Evolutionary conservation across 2,888 invertebrate species (phyloP).

Genomic region (Nomada fucata): DNA sequence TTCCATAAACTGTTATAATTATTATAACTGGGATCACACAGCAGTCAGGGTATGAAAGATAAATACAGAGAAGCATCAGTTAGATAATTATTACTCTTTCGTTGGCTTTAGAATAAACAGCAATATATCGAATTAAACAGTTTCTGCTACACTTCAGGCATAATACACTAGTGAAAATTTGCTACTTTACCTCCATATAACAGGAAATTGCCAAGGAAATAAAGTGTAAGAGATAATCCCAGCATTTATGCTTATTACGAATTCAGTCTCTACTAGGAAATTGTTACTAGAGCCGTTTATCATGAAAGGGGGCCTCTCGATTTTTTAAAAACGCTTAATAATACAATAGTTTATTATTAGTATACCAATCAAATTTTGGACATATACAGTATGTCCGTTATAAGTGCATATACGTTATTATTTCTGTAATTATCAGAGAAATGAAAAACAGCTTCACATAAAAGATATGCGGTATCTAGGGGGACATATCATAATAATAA

Average conservation of each 20-base stretch:
- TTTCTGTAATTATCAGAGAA: no score
- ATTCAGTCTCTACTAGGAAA: background rate
- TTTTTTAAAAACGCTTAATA: no score
- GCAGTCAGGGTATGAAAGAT: background rate
- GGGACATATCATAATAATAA: no score
- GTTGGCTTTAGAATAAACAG: slow-evolving; percentile 17
- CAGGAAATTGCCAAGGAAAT: background rate
- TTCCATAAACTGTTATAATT: slow-evolving; percentile 16
- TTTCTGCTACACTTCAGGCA: background rate
- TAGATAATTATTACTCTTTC: slow-evolving; percentile 31
- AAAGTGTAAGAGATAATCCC: background rate
- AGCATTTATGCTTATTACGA: background rate
- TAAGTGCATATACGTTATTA: no score
- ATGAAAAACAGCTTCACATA: no score
- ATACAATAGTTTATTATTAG: no score
- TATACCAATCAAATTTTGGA: no score
- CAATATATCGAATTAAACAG: slow-evolving; percentile 13
- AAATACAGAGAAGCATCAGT: slow-evolving; percentile 6
- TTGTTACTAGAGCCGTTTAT: no score
- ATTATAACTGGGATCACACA: slow-evolving; percentile 2
- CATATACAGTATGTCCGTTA: no score
- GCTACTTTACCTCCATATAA: background rate
- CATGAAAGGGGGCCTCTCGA: no score
- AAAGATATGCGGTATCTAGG: no score
- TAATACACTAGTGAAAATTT: slow-evolving; percentile 14